Conservation (phyloP, 2,113 vertebrate species). For the Alligator mississippiensis region DNA sequence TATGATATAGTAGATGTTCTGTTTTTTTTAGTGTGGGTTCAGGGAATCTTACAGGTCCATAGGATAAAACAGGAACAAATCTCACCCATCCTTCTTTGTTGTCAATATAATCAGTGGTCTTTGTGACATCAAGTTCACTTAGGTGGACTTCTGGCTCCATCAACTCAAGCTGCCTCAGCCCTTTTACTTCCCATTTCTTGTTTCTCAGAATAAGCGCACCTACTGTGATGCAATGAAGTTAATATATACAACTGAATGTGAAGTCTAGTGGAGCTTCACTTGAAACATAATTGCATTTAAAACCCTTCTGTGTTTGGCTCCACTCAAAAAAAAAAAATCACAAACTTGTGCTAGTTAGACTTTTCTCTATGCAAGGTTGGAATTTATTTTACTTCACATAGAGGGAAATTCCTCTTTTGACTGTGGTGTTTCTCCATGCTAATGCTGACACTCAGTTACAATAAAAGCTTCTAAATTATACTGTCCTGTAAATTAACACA, state of each 20-base stretch:
- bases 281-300: not conserved
- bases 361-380: not conserved
- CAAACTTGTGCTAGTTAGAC: not conserved
- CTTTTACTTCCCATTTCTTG: not conserved
- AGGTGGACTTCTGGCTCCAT: not conserved
- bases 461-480: constrained; percentile 8
- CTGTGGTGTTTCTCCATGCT: constrained; percentile 6
- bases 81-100: not conserved
- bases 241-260: not conserved
- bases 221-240: not conserved
- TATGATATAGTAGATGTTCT: too few species aligned
- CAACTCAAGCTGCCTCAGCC: not conserved
- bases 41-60: too few species aligned
- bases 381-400: not conserved
- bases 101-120: fast-evolving
- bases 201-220: not conserved
- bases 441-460: not conserved
- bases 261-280: not conserved
- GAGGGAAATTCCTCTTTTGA: constrained; percentile 16
- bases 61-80: not conserved
- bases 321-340: not conserved
- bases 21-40: too few species aligned
- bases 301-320: not conserved
- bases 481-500: constrained; percentile 5
- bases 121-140: not conserved